These are phyloP conservation scores for Antidorcas marsupialis DNA, from an alignment of 2,113 vertebrate species.

Conservation along the genomic window DNA sequence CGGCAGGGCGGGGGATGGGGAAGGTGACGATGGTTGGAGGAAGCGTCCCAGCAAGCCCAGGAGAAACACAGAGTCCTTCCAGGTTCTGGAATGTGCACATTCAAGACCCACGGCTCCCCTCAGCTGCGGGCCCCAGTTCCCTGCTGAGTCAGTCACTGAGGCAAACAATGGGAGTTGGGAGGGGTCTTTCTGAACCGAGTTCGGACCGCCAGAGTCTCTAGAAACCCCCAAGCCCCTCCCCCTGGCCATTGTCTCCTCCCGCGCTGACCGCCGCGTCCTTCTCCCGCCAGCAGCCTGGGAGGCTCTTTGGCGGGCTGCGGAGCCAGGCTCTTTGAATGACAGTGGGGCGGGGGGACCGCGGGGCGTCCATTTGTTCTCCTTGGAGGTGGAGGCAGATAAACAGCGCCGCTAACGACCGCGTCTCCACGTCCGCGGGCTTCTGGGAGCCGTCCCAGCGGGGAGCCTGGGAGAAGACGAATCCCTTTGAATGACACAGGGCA, in stretches of 20 bases:
- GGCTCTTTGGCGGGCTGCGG: background rate
- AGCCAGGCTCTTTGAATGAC: background rate
- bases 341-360: background rate
- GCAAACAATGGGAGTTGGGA: background rate
- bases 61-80: background rate
- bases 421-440: background rate
- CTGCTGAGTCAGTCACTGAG: background rate
- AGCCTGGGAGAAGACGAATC: slow-evolving; percentile 29
- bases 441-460: slow-evolving; percentile 17
- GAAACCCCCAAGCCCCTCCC: background rate
- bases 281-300: background rate
- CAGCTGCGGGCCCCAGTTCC: background rate
- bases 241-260: background rate
- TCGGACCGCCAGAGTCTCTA: background rate
- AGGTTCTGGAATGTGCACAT: background rate
- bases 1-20: background rate
- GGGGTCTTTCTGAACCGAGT: background rate
- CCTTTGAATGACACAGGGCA: slow-evolving; percentile 47
- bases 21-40: background rate
- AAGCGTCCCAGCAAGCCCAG: background rate
- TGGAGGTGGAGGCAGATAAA: background rate
- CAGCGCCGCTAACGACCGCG: background rate
- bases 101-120: background rate
- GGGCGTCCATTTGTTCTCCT: slow-evolving; percentile 33
- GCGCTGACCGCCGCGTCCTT: background rate